Percentiles rank a stretch among this genome's conserved stretches.
Conservation (phyloP, 2,888 invertebrate genomes). For the Phyto melanocephala region DNA sequence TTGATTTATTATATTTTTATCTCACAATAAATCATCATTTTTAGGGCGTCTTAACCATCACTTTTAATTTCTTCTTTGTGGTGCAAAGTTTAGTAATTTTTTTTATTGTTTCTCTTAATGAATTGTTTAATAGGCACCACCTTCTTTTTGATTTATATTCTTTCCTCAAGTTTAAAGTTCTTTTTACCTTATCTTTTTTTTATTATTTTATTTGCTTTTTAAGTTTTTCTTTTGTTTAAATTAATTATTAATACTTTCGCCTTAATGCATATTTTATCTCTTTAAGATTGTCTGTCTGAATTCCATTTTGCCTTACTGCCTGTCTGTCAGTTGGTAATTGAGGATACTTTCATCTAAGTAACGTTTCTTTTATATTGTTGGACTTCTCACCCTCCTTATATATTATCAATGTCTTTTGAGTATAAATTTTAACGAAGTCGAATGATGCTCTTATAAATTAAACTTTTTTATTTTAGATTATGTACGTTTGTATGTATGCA, state of each 20-base stretch:
- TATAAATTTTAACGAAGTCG: not conserved
- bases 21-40: slow-evolving; percentile 29
- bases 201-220: not conserved
- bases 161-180: not conserved
- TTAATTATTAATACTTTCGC: slow-evolving; percentile 12
- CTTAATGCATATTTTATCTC: slow-evolving; percentile 2
- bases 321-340: not conserved
- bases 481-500: not conserved
- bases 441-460: slow-evolving; percentile 18
- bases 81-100: too few species aligned
- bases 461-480: not conserved
- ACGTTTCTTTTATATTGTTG: slow-evolving; percentile 9
- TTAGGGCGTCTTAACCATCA: not conserved
- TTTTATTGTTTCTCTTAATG: not conserved
- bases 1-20: slow-evolving; percentile 8
- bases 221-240: not conserved
- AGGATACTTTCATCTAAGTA: slow-evolving; percentile 3
- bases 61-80: not conserved
- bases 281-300: not conserved
- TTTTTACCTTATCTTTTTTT: not conserved
- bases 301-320: not conserved
- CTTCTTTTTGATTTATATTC: not conserved
- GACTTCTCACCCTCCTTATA: slow-evolving; percentile 1
- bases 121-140: not conserved
- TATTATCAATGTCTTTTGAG: not conserved